These are phyloP conservation scores for Drosophila planitibia DNA, from an alignment of 2,888 invertebrate species.

Conservation along the genomic window DNA sequence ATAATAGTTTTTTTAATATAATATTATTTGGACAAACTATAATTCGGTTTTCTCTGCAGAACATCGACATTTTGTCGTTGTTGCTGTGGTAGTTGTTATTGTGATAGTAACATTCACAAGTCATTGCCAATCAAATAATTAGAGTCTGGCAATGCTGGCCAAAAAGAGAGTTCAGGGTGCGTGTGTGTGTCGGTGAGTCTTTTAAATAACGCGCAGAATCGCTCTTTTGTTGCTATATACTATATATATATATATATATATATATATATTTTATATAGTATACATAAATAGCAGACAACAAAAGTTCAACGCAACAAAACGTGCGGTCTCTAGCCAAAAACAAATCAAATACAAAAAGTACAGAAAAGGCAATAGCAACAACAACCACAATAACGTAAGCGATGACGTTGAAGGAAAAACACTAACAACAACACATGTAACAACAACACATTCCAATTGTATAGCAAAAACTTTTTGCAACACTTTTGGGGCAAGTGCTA, in stretches of 20 bases:
- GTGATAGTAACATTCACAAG: constrained; percentile 48
- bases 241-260: constrained; percentile 28
- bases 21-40: neutral
- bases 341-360: constrained; percentile 30
- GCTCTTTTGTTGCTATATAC: constrained; percentile 60
- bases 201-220: constrained; percentile 68
- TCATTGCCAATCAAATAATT: constrained; percentile 75
- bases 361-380: constrained; percentile 28
- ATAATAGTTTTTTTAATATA: neutral
- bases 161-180: constrained; percentile 39
- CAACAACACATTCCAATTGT: constrained; percentile 43
- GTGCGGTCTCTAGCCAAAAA: constrained; percentile 30
- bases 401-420: constrained; percentile 20
- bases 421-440: constrained; percentile 21
- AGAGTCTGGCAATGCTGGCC: constrained; percentile 67
- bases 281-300: constrained; percentile 64
- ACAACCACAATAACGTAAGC: constrained; percentile 18
- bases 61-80: neutral
- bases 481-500: constrained; percentile 75
- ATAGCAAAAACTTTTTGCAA: constrained; percentile 63
- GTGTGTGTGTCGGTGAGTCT: constrained; percentile 26
- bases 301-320: constrained; percentile 61
- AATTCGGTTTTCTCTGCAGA: neutral
- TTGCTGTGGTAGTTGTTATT: constrained; percentile 12
- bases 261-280: constrained; percentile 43